Base-by-base conservation (phyloP, 37 sponge, comb jelly and placozoan genomes). In the Dysidea cf. avara region DNA sequence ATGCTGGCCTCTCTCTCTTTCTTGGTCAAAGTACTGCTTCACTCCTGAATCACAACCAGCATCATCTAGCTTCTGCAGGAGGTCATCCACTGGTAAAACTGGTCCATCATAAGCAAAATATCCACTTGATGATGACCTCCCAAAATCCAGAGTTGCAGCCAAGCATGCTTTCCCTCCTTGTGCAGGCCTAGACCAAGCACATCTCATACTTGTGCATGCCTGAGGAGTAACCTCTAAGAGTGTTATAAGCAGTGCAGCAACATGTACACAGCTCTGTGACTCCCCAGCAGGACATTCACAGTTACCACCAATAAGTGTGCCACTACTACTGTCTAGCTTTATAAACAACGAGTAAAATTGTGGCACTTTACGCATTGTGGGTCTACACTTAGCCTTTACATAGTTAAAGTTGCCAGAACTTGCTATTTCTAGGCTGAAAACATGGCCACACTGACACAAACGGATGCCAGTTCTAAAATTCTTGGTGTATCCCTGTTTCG, bases 211-310 rank as follows among this genome's bases (percentile, higher is more conserved):
- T 18, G 74, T 73, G 38, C 61, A 73, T 21, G 74, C 74, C 24
- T 49, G 57, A 5, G 35, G 61, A 32, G 61, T 73, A 29, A 73
- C 47, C 30, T 73, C 74, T 40, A 31, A 49, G 20, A 73, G 74
- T 39, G 60, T 73, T 12, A 73, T 28, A 39, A 73, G 39, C 17
- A 57, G 60, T 21, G 74, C 61, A 35, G 74, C 59, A 28, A 73
- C 38, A 36, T 73, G 74, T 2, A 73, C 74, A 73, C 74, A 73
- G 33, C 74, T 73, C 14, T 58, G 61, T 6, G 56, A n/a, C n/a
- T n/a, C n/a, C n/a, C n/a, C n/a, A n/a, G n/a, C n/a, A n/a, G n/a
- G n/a, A n/a, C n/a, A n/a, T 55, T 55, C 56, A 2, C 56, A 55
- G 56, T 55, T 55, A 22, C 56, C 56, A 26, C 7, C 56, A 22